These are phyloP conservation scores for Anodontia alba DNA, from an alignment of 2,888 invertebrate genomes.

Conservation along the genomic window DNA sequence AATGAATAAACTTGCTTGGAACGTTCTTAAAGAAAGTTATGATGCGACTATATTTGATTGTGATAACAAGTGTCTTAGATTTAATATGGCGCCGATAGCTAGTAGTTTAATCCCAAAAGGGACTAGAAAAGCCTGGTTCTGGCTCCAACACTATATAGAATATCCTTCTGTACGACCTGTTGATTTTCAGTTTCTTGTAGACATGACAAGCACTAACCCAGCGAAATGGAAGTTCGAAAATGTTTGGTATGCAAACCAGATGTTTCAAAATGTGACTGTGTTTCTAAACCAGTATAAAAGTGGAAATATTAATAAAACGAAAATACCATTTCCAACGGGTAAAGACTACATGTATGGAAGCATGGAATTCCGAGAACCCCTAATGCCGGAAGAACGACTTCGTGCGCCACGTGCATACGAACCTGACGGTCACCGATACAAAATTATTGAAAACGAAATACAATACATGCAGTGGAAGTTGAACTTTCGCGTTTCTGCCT, in stretches of 20 bases:
- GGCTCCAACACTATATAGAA: conserved; percentile 76
- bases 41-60: conserved; percentile 70
- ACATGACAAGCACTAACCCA: conserved; percentile 69
- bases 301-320: conserved; percentile 70
- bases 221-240: conserved; percentile 73
- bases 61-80: conserved; percentile 70
- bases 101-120: conserved; percentile 72
- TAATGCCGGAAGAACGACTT: conserved; percentile 59
- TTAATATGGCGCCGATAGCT: conserved; percentile 76
- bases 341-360: conserved; percentile 66
- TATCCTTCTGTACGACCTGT: conserved; percentile 77
- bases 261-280: conserved; percentile 68
- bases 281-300: conserved; percentile 68
- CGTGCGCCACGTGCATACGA: conserved; percentile 75
- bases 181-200: conserved; percentile 79
- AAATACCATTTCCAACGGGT: conserved; percentile 62
- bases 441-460: conserved; percentile 71
- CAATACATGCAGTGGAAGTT: conserved; percentile 80
- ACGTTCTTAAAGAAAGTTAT: conserved; percentile 75
- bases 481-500: conserved; percentile 75
- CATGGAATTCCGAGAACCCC: conserved; percentile 65
- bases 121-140: conserved; percentile 78
- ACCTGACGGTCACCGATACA: conserved; percentile 77
- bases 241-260: conserved; percentile 76
- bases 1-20: conserved; percentile 61